These are phyloP conservation scores for Phoenicopterus ruber DNA, from an alignment of 2,113 vertebrate species.

Conservation along the genomic window DNA sequence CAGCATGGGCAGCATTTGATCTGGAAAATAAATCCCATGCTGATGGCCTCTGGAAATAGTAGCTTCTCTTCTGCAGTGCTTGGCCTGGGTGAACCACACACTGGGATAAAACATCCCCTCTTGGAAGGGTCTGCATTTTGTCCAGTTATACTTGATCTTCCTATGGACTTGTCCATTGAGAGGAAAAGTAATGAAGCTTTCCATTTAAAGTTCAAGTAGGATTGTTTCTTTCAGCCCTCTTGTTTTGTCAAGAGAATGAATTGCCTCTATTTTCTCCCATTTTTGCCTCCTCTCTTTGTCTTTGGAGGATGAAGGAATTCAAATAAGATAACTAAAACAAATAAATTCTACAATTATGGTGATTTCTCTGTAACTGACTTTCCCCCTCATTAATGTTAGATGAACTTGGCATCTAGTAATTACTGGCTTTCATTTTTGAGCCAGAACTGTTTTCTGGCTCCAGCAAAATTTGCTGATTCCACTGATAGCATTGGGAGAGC, in stretches of 20 bases:
- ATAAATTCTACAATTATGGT: neutral
- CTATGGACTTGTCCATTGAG: neutral
- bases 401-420: slow-evolving; percentile 43
- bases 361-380: neutral
- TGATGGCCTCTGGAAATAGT: neutral
- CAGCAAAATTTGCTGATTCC: slow-evolving; percentile 21
- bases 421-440: slow-evolving; percentile 20
- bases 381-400: slow-evolving; percentile 7
- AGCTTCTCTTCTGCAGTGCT: neutral
- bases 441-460: neutral
- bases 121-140: neutral
- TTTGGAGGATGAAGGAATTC: neutral
- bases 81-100: neutral
- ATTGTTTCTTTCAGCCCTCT: neutral
- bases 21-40: neutral
- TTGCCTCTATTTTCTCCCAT: neutral
- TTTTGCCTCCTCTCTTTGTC: neutral
- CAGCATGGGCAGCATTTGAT: neutral
- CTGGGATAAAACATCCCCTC: neutral
- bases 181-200: neutral
- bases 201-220: neutral
- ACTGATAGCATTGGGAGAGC: neutral
- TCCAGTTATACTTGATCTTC: neutral
- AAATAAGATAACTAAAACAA: neutral
- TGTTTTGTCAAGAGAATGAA: neutral